A percentile compares a stretch with the other conserved stretches of the same genome.
These are phyloP conservation scores for Smutsia temminckii DNA, from an alignment of 2,797 vertebrate genomes.

Conservation along the genomic window DNA sequence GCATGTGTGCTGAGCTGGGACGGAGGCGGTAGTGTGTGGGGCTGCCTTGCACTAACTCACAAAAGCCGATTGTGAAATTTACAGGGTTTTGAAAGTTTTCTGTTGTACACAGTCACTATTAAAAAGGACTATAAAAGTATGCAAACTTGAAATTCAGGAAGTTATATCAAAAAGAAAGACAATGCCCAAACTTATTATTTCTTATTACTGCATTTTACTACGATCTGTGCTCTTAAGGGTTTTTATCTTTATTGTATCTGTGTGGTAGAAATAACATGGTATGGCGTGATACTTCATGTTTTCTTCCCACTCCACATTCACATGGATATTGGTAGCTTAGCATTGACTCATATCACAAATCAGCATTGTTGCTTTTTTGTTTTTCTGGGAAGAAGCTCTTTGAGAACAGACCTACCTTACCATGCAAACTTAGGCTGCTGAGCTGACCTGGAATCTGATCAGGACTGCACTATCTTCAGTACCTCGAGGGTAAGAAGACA, in stretches of 20 bases:
- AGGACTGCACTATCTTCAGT: neutral
- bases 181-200: neutral
- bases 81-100: conserved; percentile 8
- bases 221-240: neutral
- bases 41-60: neutral
- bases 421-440: neutral
- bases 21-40: neutral
- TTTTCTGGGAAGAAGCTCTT: neutral
- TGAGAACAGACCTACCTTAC: neutral
- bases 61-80: neutral
- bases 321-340: neutral
- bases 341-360: neutral
- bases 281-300: neutral
- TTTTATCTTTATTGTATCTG: neutral
- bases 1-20: neutral
- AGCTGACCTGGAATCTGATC: neutral
- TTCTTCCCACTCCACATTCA: neutral
- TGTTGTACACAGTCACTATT: neutral
- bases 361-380: neutral
- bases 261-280: neutral
- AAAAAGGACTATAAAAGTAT: conserved; percentile 9
- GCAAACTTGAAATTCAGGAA: neutral
- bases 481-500: neutral
- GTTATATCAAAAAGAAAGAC: conserved; percentile 5
- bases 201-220: neutral